Base-by-base conservation (phyloP, 2,113 vertebrate species). In the Rhinolophus sinicus region DNA sequence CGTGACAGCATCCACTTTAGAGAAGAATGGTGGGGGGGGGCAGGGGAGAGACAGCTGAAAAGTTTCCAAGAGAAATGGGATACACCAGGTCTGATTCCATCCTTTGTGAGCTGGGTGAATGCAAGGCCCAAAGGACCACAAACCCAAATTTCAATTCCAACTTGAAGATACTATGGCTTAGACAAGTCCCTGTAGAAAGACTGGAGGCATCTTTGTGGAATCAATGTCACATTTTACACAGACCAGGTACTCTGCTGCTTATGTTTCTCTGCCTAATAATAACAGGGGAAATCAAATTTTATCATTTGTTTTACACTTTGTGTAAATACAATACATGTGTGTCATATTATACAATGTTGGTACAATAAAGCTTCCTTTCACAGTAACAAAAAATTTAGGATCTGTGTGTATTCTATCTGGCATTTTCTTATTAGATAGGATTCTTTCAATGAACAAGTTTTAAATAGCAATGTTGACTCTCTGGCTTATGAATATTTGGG, bases 361-460 rank as follows among this genome's bases (percentile, higher is more conserved):
- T 47, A 78, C 28, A 83, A 56, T 70, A 40, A 89, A 38, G 26
- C 11, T 75, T 93, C 62, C 60, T 91, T 95, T 89, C 47, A 78
- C 2, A 93, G 35, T 72, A 82, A 88, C 38, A 58, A 82, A 47
- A 95, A 38, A 93, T 30, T 88, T 88, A 94, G 47, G 6, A 69
- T 35, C 5, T 92, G 3, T 93, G 3, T 80, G 19, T 14, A 40
- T 83, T 95, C 12, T 38, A 95, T 64, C 35, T 92, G 8, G 28
- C 88, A 84, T 84, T 94, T 94, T 96, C 75, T 76, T 93, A 90
- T 52, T 89, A 70, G 89, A 88, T 22, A 95, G 38, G 33, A 88
- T 94, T 83, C 86, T 78, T 93, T 90, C 52, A 93, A 52, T 52
- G 60, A 92, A 96, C 40, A 90, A 78, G 76, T 88, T 97, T 93